Conservation (phyloP, 2,797 vertebrate genomes). For the Pantherophis vulpinus region DNA sequence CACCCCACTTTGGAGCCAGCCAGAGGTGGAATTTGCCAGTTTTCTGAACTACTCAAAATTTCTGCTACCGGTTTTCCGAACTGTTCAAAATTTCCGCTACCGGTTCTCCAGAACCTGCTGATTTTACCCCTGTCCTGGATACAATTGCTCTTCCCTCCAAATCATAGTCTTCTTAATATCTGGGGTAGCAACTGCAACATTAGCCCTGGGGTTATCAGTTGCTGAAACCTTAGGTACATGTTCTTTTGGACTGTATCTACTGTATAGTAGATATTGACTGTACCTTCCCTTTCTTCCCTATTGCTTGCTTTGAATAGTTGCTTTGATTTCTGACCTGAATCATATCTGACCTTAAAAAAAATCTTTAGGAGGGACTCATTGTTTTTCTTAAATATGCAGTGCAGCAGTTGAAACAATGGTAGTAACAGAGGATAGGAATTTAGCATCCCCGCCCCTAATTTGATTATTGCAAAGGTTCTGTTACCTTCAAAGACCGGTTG, state of each 20-base stretch:
- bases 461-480: not conserved
- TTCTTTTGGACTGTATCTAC: constrained; percentile 6
- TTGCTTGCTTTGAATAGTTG: not conserved
- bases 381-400: constrained; percentile 13
- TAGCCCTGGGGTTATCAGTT: not conserved
- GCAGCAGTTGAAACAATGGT: not conserved
- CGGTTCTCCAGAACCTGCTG: too few species aligned
- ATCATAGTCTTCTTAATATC: not conserved
- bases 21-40: too few species aligned
- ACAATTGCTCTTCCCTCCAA: not conserved
- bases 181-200: not conserved
- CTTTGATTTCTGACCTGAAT: constrained; percentile 37
- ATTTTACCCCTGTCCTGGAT: too few species aligned
- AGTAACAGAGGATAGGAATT: constrained; percentile 7
- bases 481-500: not conserved
- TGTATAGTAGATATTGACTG: not conserved
- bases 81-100: too few species aligned
- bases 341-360: constrained; percentile 14
- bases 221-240: not conserved
- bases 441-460: not conserved
- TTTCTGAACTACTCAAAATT: too few species aligned
- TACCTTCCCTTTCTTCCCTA: not conserved
- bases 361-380: constrained; percentile 1
- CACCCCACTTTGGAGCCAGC: too few species aligned
- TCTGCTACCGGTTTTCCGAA: too few species aligned